Evolutionary conservation across 2,113 vertebrate species (phyloP).

Genomic region (Nothocercus julius): DNA sequence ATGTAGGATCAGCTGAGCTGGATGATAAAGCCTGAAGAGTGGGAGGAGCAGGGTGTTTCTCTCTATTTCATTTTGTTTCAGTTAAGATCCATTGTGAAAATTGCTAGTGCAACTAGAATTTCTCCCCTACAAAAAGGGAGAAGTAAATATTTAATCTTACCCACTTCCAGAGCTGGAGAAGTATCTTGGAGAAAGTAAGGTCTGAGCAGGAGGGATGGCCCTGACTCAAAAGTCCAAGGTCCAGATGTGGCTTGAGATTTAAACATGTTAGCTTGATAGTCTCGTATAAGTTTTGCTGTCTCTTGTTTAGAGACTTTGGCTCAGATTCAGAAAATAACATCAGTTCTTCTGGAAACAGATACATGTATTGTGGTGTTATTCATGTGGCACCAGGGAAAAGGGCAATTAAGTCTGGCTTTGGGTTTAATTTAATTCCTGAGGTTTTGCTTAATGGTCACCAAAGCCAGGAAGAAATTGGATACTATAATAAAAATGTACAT

Average conservation of each 20-base stretch:
- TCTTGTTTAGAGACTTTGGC: background rate
- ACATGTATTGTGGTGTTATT: background rate
- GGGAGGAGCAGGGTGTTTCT: background rate
- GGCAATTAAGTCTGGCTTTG: background rate
- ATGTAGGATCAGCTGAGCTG: background rate
- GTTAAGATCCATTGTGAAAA: background rate
- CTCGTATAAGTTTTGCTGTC: background rate
- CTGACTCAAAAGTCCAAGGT: background rate
- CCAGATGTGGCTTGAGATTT: background rate
- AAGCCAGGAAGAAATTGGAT: background rate
- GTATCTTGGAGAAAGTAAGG: background rate
- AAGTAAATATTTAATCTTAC: background rate
- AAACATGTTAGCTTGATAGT: accelerated
- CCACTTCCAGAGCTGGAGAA: background rate
- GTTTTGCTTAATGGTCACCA: background rate
- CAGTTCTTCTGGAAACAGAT: background rate
- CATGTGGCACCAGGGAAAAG: background rate
- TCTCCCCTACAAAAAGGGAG: background rate
- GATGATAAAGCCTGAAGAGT: background rate
- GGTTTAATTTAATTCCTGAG: background rate
- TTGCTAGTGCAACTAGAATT: background rate
- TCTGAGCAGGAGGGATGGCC: background rate
- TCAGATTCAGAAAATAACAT: background rate
- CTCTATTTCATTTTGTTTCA: background rate
- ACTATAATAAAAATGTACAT: background rate